These are phyloP conservation scores for Arothron firmamentum DNA, from an alignment of 2,113 vertebrate species.

Conservation along the genomic window DNA sequence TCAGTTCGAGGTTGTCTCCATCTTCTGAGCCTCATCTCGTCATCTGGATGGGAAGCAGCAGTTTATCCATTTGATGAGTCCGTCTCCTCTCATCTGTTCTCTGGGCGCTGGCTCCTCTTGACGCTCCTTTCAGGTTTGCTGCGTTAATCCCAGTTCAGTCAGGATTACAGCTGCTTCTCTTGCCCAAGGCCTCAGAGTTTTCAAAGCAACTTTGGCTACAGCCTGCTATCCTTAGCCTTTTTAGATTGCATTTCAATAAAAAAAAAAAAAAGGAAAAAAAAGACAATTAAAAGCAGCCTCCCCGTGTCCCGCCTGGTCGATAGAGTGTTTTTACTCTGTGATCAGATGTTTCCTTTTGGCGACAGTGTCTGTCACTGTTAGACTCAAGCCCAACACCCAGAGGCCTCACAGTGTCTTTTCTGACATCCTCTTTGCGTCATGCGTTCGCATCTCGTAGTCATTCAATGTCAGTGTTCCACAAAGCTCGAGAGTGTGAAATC, in stretches of 20 bases:
- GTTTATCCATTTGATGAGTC: conserved; percentile 54
- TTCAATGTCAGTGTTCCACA: conserved; percentile 8
- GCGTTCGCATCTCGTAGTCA: conserved; percentile 6
- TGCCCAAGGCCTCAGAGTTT: conserved; percentile 47
- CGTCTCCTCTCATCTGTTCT: conserved; percentile 54
- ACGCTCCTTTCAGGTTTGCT: background rate
- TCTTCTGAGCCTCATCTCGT: conserved; percentile 31
- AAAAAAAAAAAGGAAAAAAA: conserved; percentile 20
- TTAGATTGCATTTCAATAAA: conserved; percentile 33
- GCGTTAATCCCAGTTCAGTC: conserved; percentile 64
- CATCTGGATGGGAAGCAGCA: conserved; percentile 40
- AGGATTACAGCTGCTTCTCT: conserved; percentile 58
- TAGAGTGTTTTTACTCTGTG: conserved; percentile 13
- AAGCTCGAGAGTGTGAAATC: conserved; percentile 11
- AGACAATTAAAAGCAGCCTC: conserved; percentile 21
- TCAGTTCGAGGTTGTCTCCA: conserved; percentile 34
- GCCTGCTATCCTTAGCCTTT: conserved; percentile 44
- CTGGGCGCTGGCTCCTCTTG: conserved; percentile 20
- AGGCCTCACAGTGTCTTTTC: conserved; percentile 49
- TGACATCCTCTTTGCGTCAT: conserved; percentile 28
- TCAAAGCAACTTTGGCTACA: conserved; percentile 47
- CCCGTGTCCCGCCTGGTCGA: conserved; percentile 27
- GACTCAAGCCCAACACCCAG: conserved; percentile 13
- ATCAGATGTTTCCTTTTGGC: conserved; percentile 30
- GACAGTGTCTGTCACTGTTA: conserved; percentile 43